phyloP scores from a whole-genome alignment of 2,797 vertebrate species.

The Synanceia verrucosa region DNA sequence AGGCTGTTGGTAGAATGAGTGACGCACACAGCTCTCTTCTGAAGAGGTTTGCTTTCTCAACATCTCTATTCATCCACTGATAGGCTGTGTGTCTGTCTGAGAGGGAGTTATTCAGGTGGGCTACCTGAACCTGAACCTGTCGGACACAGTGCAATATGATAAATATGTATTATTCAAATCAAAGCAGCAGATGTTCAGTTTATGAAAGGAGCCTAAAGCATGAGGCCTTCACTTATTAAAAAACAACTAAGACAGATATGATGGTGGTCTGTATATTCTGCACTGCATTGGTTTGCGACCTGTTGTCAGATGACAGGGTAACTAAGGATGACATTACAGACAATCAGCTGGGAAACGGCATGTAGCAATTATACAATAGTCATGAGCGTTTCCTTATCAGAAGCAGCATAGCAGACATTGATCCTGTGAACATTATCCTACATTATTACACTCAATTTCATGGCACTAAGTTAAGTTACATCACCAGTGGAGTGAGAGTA shows the following conservation, averaged over 20 bases:
- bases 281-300: constrained; percentile 11
- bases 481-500: constrained; percentile 38
- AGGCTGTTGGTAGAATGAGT: constrained; percentile 11
- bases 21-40: constrained; percentile 11
- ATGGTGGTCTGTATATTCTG: background rate
- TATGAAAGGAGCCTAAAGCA: background rate
- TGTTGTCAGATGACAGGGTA: constrained; percentile 42
- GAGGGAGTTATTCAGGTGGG: background rate
- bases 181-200: constrained; percentile 8
- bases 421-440: constrained; percentile 42
- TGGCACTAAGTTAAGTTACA: constrained; percentile 37
- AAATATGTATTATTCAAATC: constrained; percentile 1
- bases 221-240: constrained; percentile 11
- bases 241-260: background rate
- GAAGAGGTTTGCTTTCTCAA: constrained; percentile 31
- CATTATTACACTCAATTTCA: constrained; percentile 58
- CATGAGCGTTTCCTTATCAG: constrained; percentile 43
- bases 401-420: constrained; percentile 22
- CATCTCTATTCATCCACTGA: constrained; percentile 24
- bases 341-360: constrained; percentile 58
- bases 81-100: background rate
- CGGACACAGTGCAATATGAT: background rate
- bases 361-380: constrained; percentile 53
- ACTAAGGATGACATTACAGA: constrained; percentile 56
- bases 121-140: background rate